Base-by-base conservation (phyloP, 2,797 vertebrate genomes). In the Schizopygopsis malacanthus region DNA sequence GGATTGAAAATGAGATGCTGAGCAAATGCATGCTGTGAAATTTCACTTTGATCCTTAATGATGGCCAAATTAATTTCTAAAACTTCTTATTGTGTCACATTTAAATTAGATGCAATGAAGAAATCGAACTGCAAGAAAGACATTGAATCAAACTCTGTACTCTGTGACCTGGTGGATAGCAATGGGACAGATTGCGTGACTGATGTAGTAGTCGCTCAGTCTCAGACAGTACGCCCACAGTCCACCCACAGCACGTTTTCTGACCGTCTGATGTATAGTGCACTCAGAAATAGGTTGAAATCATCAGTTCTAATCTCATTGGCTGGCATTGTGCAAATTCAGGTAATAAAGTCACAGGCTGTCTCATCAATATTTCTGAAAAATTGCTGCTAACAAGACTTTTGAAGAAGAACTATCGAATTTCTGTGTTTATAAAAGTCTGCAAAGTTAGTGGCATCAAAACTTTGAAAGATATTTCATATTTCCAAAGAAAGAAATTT, bases 71-170 rank as follows among this genome's bases (percentile, higher is more conserved):
- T 25, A 65, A 84, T 81, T 72, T 83, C 69, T 75, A 73, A 84
- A 89, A 39, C 79, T 33, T 87, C 80, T 61, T 75, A 80, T 79
- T 82, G 50, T 63, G 78, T 54, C 61, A 84, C 75, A 87, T 87
- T 86, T 75, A 70, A 88, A 83, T 69, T 37, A 85, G 61, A 81
- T 76, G 72, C 50, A 79, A 84, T 52, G 43, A 69, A 78, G 73
- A 67, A 78, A 79, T 83, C 85, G 67, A 15, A 67, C 75, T 47
- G 78, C 61, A 71, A 70, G 83, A 61, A 43, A 82, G 25, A 15
- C 72, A 82, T 16, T 81, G 45, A 83, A 47, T 71, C 54, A 80
- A 54, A 28, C 52, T 43, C 16, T 82, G 37, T 81, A 59, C 16
- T 39, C 72, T 4, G 39, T 50, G 72, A 70, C 41, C 50, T 11